Conservation (phyloP, 2,888 invertebrate genomes). For the Eremobia ochroleuca region DNA sequence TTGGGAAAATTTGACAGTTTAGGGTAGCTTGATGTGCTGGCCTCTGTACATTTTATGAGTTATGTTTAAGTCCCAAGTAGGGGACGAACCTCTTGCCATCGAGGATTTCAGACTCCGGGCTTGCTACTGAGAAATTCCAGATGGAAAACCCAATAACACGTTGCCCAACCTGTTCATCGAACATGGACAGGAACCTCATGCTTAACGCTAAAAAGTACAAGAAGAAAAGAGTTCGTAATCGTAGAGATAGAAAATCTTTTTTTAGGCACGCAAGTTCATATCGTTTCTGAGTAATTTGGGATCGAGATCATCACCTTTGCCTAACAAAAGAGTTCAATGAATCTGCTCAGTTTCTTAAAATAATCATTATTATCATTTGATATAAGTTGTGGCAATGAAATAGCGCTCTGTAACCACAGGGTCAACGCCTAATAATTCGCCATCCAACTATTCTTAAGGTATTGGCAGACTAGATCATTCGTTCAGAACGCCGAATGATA, state of each 20-base stretch:
- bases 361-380: constrained; percentile 22
- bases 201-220: background rate
- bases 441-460: constrained; percentile 42
- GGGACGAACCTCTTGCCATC: background rate
- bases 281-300: background rate
- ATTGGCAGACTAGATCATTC: constrained; percentile 24
- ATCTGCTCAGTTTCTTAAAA: background rate
- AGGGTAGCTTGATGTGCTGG: too few species aligned
- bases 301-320: background rate
- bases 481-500: background rate
- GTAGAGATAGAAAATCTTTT: constrained; percentile 7
- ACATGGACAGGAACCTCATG: background rate
- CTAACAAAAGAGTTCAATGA: constrained; percentile 16
- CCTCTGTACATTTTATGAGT: too few species aligned
- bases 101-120: background rate
- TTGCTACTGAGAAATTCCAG: background rate
- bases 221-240: constrained; percentile 1
- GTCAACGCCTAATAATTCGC: constrained; percentile 59
- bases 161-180: background rate
- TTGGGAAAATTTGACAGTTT: too few species aligned
- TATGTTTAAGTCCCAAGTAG: background rate
- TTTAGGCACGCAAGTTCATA: constrained; percentile 16
- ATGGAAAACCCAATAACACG: background rate
- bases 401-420: constrained; percentile 28
- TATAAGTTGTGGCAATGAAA: constrained; percentile 46